Evolutionary conservation across 2,113 vertebrate genomes (phyloP), one percentile per base, ranked within the genome.

Genomic region (Tretioscincus oriximinensis): DNA sequence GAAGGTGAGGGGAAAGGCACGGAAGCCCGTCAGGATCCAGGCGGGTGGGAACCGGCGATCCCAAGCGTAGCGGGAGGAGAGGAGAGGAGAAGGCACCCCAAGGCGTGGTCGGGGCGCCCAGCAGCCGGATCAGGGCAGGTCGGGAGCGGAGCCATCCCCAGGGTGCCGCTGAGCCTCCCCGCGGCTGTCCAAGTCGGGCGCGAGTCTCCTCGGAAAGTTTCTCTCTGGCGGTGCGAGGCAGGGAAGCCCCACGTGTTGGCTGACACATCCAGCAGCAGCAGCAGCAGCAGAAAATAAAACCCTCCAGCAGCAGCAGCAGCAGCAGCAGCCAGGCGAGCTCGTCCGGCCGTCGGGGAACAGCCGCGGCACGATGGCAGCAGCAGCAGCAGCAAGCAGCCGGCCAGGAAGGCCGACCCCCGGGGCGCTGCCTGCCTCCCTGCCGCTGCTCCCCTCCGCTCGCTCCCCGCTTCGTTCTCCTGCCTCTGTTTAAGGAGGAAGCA

Each of bases 401-500:
- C 76, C 65, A 58, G 76, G 81, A 66, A 76, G 76, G 63, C 73
- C 73, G 20, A 73, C 68, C 20, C 63, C 9, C 47, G 72, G 72
- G 29, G 24, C 72, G 29, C 51, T 68, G 67, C 41, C 21, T 64
- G 76, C 84, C 35, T 2, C 35, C 41, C 21, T 64, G 76, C 84
- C 35, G 35, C 35, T 41, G 76, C 84, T 12, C 77, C 77, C 86
- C 80, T 87, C 79, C 78, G 67, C 51, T 66, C 65, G 35, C 76
- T 58, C 49, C 35, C 35, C n/a, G n/a, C n/a, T 41, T 41, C 35
- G 2, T 49, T 49, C 82, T 22, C 71, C 66, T 70, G 76, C 75
- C 91, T 41, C 35, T 87, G 91, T 89, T 91, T 91, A 90, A 90
- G 88, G 91, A 90, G 88, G 91, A 89, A 89, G 91, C 87, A 75